Conservation (phyloP, 2,797 vertebrate species). For the Gadopsis bispinosus region DNA sequence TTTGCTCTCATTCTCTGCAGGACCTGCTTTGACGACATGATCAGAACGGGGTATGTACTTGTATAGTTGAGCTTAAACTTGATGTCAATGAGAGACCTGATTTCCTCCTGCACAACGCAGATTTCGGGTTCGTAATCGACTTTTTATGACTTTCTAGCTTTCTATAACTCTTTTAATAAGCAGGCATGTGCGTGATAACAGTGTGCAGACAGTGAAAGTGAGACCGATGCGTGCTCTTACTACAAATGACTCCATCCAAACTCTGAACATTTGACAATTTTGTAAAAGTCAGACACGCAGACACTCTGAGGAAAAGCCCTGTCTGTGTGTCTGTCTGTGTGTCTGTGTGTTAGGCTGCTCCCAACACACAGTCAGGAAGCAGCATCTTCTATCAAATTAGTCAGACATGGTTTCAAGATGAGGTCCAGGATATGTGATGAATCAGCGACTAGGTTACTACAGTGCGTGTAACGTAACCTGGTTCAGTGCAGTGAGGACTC, state of each 20-base stretch:
- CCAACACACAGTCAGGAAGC: not conserved
- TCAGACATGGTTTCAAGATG: not conserved
- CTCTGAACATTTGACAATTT: not conserved
- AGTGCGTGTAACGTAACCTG: not conserved
- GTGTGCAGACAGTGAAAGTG: not conserved
- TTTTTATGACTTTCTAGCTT: not conserved
- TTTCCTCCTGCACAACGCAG: not conserved
- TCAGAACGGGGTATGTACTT: constrained; percentile 86
- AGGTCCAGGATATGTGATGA: not conserved
- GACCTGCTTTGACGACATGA: constrained; percentile 93
- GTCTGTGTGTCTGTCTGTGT: no score
- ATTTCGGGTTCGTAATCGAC: not conserved
- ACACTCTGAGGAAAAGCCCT: not conserved
- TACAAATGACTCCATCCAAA: not conserved
- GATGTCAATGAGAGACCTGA: not conserved
- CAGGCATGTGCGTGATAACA: not conserved
- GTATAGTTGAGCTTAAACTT: not conserved
- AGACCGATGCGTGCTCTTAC: not conserved
- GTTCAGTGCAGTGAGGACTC: no score
- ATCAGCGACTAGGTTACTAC: not conserved
- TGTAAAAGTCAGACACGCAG: not conserved
- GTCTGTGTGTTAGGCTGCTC: not conserved
- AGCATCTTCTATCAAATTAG: not conserved
- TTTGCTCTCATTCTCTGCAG: constrained; percentile 79
- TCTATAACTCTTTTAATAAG: not conserved